Conservation (phyloP, 2,888 invertebrate species). For the Stenolophus ochropezus region DNA sequence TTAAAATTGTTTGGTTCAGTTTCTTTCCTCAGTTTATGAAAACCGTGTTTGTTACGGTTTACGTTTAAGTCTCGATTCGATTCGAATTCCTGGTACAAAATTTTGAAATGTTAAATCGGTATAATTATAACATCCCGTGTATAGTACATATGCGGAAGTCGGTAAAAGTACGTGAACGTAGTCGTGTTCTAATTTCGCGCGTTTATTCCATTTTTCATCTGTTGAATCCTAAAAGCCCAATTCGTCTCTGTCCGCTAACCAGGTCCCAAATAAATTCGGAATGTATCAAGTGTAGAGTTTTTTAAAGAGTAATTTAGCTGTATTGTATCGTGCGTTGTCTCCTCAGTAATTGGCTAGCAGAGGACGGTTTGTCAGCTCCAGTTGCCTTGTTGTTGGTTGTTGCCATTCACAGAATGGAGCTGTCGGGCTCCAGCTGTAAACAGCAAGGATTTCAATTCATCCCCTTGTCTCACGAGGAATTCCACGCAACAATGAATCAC, state of each 20-base stretch:
- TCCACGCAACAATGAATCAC: conserved; percentile 1
- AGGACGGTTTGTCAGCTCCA: conserved; percentile 22
- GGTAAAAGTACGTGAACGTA: too few species aligned
- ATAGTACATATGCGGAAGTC: too few species aligned
- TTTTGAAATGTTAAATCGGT: too few species aligned
- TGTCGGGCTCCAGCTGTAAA: conserved; percentile 3
- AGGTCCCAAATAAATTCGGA: neutral
- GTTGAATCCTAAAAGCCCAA: neutral
- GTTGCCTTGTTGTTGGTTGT: conserved; percentile 24
- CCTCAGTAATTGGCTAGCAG: conserved; percentile 15
- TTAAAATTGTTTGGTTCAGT: too few species aligned
- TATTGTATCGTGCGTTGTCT: conserved; percentile 8
- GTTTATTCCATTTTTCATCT: neutral
- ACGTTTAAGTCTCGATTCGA: too few species aligned
- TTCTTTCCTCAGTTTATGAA: too few species aligned
- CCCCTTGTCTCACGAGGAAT: neutral
- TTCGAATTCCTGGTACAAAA: too few species aligned
- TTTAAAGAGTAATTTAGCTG: conserved; percentile 28
- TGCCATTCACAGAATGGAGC: conserved; percentile 14
- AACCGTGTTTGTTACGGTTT: too few species aligned
- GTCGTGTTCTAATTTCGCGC: too few species aligned
- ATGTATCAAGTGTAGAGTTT: neutral
- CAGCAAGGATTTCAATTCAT: conserved; percentile 21
- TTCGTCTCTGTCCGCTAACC: neutral
- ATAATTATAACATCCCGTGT: too few species aligned